Base-by-base conservation (phyloP, 2,113 vertebrate genomes). In the Mugil cephalus region DNA sequence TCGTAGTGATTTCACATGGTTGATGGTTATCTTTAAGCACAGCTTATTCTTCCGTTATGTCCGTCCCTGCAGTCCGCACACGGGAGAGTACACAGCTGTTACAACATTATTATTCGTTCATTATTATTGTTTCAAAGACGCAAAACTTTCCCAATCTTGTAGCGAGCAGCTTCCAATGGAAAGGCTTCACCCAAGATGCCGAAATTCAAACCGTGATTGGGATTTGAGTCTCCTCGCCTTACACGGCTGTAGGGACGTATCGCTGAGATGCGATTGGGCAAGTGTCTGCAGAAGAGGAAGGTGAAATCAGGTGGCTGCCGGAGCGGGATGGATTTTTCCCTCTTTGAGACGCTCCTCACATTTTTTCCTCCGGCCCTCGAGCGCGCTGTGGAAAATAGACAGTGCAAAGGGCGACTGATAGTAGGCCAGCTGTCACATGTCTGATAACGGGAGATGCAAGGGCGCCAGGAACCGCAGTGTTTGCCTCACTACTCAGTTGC, bases 361-460 rank as follows among this genome's bases (percentile, higher is more conserved):
- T 59, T 69, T 65, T 84, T 71, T 39, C 48, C 48, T 47, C 60
- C 56, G n/a, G 38, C 59, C 64, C 38, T 59, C 38, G 30, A 65
- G 18, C 64, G 39, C 17, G 3, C 58, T 48, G 10, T 61, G 73
- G 71, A 83, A 82, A 85, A 69, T 55, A 56, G 30, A 76, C 55
- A 51, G 75, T 52, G 51, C 24, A 42, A 47, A 11, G 65, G 53
- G 51, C 85, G 62, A 84, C 77, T 82, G 74, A 87, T 77, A 79
- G 74, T 50, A 17, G 69, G 69, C 69, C 82, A 78, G 55, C 82
- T 84, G 83, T 89, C 81, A 83, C 65, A 69, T 72, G 74, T 78
- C 82, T 80, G 77, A 87, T 87, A 88, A 73, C 15, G 12, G 19
- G 70, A 69, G 67, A 80, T 42, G 69, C 69, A 7, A 63, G 59